Evolutionary conservation across 2,888 invertebrate species (phyloP), one percentile per base, ranked within the genome.

Genomic region (Aporophyla lueneburgensis): DNA sequence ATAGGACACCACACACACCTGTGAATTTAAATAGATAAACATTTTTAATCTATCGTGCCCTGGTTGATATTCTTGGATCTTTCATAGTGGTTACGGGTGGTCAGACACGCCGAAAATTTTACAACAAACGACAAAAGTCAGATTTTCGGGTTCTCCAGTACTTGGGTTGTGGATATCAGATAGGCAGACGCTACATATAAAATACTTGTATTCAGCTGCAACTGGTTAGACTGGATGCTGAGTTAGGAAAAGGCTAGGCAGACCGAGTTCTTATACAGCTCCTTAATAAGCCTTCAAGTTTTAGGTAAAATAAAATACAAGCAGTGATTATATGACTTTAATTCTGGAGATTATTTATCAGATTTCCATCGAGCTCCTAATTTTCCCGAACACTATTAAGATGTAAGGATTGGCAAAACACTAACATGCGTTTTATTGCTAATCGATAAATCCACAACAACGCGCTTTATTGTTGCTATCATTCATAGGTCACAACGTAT

Each of bases 241-340:
- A 46, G 43, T 46, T 12, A 1, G 43, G 1, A 10, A 12, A 46
- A 46, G 43, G 43, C 12, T 46, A 46, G 43, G 43, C 10, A 46
- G 43, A 46, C 33, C 10, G 9, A 43, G 27, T 10, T 40, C 2
- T 21, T 43, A 43, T 51, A 19, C 16, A 63, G 49, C 5, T 27
- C 9, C 9, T 0, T n/a, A 33, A 16, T 21, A 49, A 14, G 9
- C 3, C 9, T 43, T 21, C 9, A 21, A 24, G 4, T 61, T 59
- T 21, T 24, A 40, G 10, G 5, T n/a, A 51, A 74, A 74, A 51
- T 43, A 76, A 76, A 67, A 74, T 27, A 67, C 58, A 58, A 27
- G 7, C 1, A n/a, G 2, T 58, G 1, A 16, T 51, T 21, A n/a
- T 2, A 66, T 5, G 4, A 16, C 0, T 16, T 67, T 75, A 61